Evolutionary conservation across 2,888 invertebrate genomes (phyloP).

Genomic region (Brachyopa scutellaris): DNA sequence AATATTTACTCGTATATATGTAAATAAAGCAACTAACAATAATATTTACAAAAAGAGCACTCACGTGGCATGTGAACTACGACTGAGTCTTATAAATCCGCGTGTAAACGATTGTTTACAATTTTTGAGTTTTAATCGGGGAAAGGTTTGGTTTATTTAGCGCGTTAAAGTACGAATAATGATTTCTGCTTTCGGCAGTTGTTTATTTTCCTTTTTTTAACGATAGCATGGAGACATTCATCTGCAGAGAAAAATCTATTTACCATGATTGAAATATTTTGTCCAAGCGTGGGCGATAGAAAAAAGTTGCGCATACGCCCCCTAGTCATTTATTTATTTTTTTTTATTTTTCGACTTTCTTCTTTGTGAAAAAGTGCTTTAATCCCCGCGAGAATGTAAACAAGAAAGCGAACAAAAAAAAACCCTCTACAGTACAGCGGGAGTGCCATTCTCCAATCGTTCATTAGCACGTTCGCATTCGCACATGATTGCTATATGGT

Average conservation of each 20-base stretch:
- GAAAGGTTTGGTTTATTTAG: no score
- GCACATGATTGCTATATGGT: constrained; percentile 37
- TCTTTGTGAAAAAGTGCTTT: not conserved
- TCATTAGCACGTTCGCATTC: constrained; percentile 57
- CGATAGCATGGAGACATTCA: not conserved
- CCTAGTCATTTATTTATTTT: not conserved
- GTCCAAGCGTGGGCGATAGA: constrained; percentile 25
- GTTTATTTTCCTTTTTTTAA: not conserved
- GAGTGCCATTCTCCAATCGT: constrained; percentile 56
- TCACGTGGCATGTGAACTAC: constrained; percentile 13
- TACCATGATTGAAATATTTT: constrained; percentile 12
- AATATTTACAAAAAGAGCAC: no score
- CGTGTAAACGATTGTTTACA: constrained; percentile 34
- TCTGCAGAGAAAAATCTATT: constrained; percentile 15
- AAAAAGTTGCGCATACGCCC: constrained; percentile 57
- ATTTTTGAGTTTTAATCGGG: constrained; percentile 15
- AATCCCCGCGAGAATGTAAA: constrained; percentile 14
- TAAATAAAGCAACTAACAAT: no score
- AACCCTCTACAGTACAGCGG: not conserved
- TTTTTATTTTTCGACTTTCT: not conserved
- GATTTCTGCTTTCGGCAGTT: constrained; percentile 15
- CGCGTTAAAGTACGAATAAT: no score
- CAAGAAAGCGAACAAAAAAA: constrained; percentile 40
- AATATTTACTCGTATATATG: no score
- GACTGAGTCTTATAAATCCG: constrained; percentile 1